Evolutionary conservation across 1,140 invertebrate genomes (phyloP).

Genomic region (Trinorchestia longiramus): DNA sequence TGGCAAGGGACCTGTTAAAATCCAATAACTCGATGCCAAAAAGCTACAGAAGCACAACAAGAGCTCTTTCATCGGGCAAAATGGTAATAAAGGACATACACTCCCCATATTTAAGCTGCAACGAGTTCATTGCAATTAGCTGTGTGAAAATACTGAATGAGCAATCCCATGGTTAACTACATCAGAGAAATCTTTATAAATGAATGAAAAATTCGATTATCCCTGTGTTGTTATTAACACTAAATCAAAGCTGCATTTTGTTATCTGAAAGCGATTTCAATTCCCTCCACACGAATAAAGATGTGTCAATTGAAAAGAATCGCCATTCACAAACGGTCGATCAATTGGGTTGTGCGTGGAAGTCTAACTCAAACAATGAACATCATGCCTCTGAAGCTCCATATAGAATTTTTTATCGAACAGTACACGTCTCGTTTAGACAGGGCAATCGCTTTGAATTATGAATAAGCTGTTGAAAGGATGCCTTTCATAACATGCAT

Average conservation of each 20-base stretch:
- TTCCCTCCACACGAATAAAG: not conserved
- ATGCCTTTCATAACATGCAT: too few relatives aligned
- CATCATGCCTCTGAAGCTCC: not conserved
- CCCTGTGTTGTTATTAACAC: not conserved
- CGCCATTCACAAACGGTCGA: not conserved
- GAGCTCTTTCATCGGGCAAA: conserved; percentile 31
- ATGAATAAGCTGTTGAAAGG: too few relatives aligned
- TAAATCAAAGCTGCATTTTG: not conserved
- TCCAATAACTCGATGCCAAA: conserved; percentile 16
- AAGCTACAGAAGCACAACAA: conserved; percentile 36
- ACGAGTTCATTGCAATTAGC: not conserved
- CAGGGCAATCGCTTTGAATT: too few relatives aligned
- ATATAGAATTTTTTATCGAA: too few relatives aligned
- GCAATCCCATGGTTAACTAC: not conserved
- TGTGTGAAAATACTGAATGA: not conserved
- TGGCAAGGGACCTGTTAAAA: conserved; percentile 38
- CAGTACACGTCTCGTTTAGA: too few relatives aligned
- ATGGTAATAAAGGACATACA: conserved; percentile 11
- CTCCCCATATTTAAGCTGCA: not conserved
- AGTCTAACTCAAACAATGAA: not conserved
- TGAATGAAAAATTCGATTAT: not conserved
- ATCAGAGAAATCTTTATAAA: not conserved
- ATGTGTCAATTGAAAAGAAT: not conserved
- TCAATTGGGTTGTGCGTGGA: not conserved
- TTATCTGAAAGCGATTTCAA: not conserved